Evolutionary conservation across 1,140 invertebrate species (phyloP), one percentile per base, ranked within the genome.

Genomic region (Pseudomyrmex sp.): DNA sequence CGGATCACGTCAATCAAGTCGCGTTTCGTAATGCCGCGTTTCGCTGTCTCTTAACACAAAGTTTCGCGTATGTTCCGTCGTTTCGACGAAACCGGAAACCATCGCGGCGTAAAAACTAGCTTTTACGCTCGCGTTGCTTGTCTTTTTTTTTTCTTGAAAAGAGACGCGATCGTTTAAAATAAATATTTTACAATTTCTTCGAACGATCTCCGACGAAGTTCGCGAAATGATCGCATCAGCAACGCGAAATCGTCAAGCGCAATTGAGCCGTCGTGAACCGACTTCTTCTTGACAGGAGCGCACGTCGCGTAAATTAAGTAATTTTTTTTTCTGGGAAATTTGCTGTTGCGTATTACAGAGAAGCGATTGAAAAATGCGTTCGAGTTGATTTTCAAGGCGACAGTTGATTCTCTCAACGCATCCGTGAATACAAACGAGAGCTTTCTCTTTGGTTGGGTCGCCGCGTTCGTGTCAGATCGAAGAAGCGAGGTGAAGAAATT

Each of bases 1-100:
- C 90, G 89, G 88, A 93, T 93, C 92, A 89, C 89, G 90, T 88
- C 92, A 90, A 92, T 93, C 93, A 93, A 91, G 70, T 62, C 54
- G 74, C 20, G 92, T 93, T 92, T 93, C 91, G 90, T 93, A 93
- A 93, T 90, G 68, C 68, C 56, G 87, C 84, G 88, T 73, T 83
- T 65, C 58, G 2, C 26, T 72, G 73, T 44, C 63, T 74, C 56
- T 77, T 54, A 10, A 65, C 83, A 65, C 83, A 75, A 12, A 1
- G 7, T 52, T 75, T 72, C n/a, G 44, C 48, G 52, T 58, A 83
- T 50, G 54, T 68, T 76, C 58, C 65, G 20, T 5, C 26, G 61
- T 54, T 23, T 1, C 50, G 62, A 82, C 59, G n/a, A 35, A 65
- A 50, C 46, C 46, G 20, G 61, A 54, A 76, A 44, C 65, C 13